Base-by-base conservation (phyloP, 64 coral and sea anemone genomes). In the Pocillopora damicornis region DNA sequence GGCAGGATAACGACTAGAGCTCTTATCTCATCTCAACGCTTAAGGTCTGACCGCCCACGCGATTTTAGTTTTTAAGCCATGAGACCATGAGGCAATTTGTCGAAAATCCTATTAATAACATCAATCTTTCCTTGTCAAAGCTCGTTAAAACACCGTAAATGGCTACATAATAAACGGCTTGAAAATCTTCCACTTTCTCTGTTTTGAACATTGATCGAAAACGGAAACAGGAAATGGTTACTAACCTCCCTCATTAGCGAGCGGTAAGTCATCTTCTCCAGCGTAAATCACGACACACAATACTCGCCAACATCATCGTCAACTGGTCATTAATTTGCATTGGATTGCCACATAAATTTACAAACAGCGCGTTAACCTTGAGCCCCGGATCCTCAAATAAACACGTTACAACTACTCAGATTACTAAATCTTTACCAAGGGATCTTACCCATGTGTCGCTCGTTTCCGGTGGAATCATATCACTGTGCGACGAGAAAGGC, bases 281-380 rank as follows among this genome's bases (percentile, higher is more conserved):
- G 22, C 30, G 17, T 18, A 23, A 20, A 36, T 36, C 57, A 18
- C 60, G 2, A 59, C 35, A 56, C 36, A 23, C 35, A 60, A 79
- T 17, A 79, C n/a, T 13, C 16, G 59, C n/a, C 77, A 58, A 79
- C 30, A 51, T n/a, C 17, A 17, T 77, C 37, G 16, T 15, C n/a
- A 79, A 79, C 56, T 56, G 57, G 20, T 12, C 51, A 61, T 79
- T 79, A 60, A 79, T 79, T 79, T 65, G 80, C 61, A 68, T 67
- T 37, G 17, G 51, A 67, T 2, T 67, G 18, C 23, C 20, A 25
- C 30, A 85, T 37, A 10, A 62, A 18, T 83, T 20, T 22, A 66
- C 37, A 11, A 58, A 85, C 67, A 45, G 17, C 36, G 15, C 37
- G 11, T 56, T 22, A 16, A 56, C 58, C 63, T 73, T 65, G 37